These are phyloP conservation scores for Gerosis bhagava DNA, from an alignment of 2,888 invertebrate species.

Conservation along the genomic window DNA sequence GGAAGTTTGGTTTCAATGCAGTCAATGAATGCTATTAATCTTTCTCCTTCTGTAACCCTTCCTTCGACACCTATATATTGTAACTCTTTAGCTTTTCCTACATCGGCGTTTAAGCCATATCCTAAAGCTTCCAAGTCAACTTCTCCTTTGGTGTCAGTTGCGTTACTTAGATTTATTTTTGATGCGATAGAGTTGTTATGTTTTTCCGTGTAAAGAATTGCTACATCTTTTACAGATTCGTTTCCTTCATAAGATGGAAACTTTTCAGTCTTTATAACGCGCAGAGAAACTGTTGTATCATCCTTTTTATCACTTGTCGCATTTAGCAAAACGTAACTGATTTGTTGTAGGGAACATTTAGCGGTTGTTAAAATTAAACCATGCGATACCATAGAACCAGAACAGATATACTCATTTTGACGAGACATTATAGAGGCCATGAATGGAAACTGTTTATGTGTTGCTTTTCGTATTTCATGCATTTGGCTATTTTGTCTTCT, in stretches of 20 bases:
- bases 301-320: constrained; percentile 56
- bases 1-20: constrained; percentile 66
- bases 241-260: constrained; percentile 57
- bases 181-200: constrained; percentile 55
- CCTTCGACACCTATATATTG: constrained; percentile 64
- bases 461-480: constrained; percentile 61
- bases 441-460: constrained; percentile 60
- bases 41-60: constrained; percentile 30
- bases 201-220: constrained; percentile 62
- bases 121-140: constrained; percentile 60
- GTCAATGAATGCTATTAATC: constrained; percentile 54
- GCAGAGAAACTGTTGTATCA: constrained; percentile 46
- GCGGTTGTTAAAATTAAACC: constrained; percentile 66
- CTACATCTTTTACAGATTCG: constrained; percentile 57
- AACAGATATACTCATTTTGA: constrained; percentile 63
- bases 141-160: constrained; percentile 44
- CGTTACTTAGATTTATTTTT: constrained; percentile 59
- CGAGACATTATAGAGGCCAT: constrained; percentile 66
- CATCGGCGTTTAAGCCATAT: constrained; percentile 64
- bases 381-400: constrained; percentile 61
- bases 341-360: constrained; percentile 47
- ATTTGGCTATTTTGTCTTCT: constrained; percentile 58
- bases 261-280: constrained; percentile 57
- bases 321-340: constrained; percentile 61
- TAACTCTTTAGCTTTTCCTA: constrained; percentile 51